Evolutionary conservation across 2,113 vertebrate genomes (phyloP), one percentile per base, ranked within the genome.

Genomic region (Sakesphorus luctuosus): DNA sequence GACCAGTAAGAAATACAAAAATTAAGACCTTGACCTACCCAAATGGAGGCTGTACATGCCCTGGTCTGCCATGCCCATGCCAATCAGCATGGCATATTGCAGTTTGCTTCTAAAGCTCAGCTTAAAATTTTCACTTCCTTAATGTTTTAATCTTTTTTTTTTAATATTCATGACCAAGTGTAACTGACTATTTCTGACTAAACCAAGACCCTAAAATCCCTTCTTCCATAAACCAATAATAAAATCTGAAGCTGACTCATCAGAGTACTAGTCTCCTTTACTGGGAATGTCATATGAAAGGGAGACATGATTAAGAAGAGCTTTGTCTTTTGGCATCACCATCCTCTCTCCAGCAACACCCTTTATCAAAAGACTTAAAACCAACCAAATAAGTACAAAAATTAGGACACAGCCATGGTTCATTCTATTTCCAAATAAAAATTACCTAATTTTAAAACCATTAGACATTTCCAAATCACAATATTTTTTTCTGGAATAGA

Each of bases 401-500:
- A 36, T 23, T 25, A 63, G 9, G 75, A 67, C 76, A 92, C 76
- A 67, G 82, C 43, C 93, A 1, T 13, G 77, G 67, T 26, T 90
- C 55, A 47, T 88, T 87, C 59, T 77, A 24, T 88, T 96, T 91
- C 85, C 90, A 90, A 88, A 92, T 36, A 88, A 74, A 95, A 91
- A 55, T 78, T 1, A 91, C 90, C 81, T 67, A 88, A 94, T 96
- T 95, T 56, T 52, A 93, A 61, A 92, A 90, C 87, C 85, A 90
- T 81, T 61, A 93, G 55, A 74, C 5, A 4, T 95, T 93, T 96
- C 92, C 83, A 96, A 94, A 96, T 94, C 79, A 84, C 72, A 52
- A 24, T 71, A 75, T 95, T 90, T 96, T 87, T 93, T 93, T 96
- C 82, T 88, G 92, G 85, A 95, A 92, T 40, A 88, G 65, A 77